Evolutionary conservation across 2,888 invertebrate species (phyloP).

Genomic region (Acronicta aceris): DNA sequence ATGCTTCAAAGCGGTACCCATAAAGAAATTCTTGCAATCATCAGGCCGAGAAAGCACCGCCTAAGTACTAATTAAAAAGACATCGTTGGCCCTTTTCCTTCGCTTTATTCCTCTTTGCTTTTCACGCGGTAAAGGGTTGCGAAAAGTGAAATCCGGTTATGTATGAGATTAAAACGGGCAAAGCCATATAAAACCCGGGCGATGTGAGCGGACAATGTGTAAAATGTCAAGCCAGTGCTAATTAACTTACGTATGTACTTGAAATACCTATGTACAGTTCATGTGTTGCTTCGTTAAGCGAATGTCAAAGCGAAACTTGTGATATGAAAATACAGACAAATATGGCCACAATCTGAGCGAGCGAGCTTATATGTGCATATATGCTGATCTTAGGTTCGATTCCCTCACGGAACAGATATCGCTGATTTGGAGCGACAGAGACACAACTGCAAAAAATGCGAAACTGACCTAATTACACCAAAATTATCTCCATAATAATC

Average conservation of each 20-base stretch:
- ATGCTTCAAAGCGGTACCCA: slow-evolving; percentile 52
- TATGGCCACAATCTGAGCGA: no score
- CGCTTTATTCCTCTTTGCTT: slow-evolving; percentile 25
- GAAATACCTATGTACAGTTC: slow-evolving; percentile 1
- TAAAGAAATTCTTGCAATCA: slow-evolving; percentile 56
- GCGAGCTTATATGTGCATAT: no score
- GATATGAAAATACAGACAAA: no score
- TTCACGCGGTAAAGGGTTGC: slow-evolving; percentile 29
- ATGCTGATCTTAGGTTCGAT: no score
- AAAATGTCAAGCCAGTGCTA: slow-evolving; percentile 31
- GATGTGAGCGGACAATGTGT: slow-evolving; percentile 19
- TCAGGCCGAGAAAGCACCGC: slow-evolving; percentile 48
- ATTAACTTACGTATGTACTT: slow-evolving; percentile 32
- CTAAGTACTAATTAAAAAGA: slow-evolving; percentile 64
- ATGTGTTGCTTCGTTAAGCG: slow-evolving; percentile 38
- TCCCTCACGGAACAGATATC: no score
- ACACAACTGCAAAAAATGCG: no score
- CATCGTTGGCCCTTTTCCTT: slow-evolving; percentile 51
- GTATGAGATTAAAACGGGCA: slow-evolving; percentile 32
- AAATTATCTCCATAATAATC: no score
- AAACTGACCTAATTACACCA: no score
- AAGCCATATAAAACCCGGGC: slow-evolving; percentile 36
- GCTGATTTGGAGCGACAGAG: no score
- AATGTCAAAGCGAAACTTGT: not conserved
- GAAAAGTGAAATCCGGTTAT: slow-evolving; percentile 27